Conservation (phyloP, 2,797 vertebrate genomes). For the Pelochelys cantorii region DNA sequence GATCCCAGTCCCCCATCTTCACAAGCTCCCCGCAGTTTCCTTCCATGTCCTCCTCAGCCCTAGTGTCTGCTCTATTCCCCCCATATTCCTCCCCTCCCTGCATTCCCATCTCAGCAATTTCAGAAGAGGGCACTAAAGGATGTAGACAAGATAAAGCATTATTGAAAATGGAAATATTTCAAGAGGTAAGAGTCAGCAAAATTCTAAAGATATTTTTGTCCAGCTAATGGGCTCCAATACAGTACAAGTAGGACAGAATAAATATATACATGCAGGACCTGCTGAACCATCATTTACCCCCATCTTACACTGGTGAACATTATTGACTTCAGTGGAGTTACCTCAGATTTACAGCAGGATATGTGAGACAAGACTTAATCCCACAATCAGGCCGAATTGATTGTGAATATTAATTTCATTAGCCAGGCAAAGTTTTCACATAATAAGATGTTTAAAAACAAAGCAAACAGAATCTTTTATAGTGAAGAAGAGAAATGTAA, state of each 20-base stretch:
- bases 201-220: background rate
- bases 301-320: too few species aligned
- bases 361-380: background rate
- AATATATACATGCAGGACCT: background rate
- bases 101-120: background rate
- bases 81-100: background rate
- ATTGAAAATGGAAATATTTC: background rate
- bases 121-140: background rate
- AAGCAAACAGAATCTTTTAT: background rate
- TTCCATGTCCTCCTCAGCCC: background rate
- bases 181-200: background rate
- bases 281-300: background rate
- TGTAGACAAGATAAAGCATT: background rate
- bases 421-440: too few species aligned
- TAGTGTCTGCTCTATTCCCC: background rate
- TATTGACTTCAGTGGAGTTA: background rate
- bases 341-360: background rate
- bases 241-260: background rate
- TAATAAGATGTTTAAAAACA: background rate
- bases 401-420: background rate
- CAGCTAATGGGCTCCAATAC: background rate
- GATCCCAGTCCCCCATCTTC: background rate
- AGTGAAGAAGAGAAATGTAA: background rate
- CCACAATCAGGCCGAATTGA: background rate
- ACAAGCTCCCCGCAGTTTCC: background rate